Evolutionary conservation across 2,888 invertebrate genomes (phyloP).

Genomic region (Sipha maydis): DNA sequence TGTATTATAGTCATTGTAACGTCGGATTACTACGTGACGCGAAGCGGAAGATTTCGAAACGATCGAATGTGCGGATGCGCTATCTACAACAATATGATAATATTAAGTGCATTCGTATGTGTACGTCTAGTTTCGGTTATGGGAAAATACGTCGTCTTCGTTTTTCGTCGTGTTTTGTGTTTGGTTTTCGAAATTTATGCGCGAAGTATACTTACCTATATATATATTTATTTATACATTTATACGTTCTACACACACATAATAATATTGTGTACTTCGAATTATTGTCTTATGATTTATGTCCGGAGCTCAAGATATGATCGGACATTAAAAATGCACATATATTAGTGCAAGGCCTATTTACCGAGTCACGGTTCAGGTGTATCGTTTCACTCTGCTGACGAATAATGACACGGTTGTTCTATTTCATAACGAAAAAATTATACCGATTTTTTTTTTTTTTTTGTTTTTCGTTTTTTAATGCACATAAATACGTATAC

Average conservation of each 20-base stretch:
- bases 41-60: background rate
- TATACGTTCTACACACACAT: background rate
- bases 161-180: conserved; percentile 20
- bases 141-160: conserved; percentile 4
- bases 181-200: conserved; percentile 11
- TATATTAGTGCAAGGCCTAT: conserved; percentile 44
- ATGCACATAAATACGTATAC: background rate
- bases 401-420: conserved; percentile 57
- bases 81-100: background rate
- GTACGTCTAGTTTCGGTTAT: background rate
- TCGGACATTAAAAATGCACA: conserved; percentile 60
- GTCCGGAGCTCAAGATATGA: conserved; percentile 41
- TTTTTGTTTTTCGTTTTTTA: background rate
- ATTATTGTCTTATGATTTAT: conserved; percentile 58
- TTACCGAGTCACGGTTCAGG: conserved; percentile 60
- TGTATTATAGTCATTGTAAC: too few species aligned
- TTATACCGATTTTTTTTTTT: conserved; percentile 56
- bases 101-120: background rate
- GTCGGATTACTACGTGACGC: too few species aligned
- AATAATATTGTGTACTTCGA: background rate
- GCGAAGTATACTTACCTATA: background rate
- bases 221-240: background rate
- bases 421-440: conserved; percentile 60
- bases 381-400: conserved; percentile 57
- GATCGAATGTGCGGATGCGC: background rate